Conservation (phyloP, 2,113 vertebrate species). For the rabbit (Oryctolagus cuniculus) region DNA sequence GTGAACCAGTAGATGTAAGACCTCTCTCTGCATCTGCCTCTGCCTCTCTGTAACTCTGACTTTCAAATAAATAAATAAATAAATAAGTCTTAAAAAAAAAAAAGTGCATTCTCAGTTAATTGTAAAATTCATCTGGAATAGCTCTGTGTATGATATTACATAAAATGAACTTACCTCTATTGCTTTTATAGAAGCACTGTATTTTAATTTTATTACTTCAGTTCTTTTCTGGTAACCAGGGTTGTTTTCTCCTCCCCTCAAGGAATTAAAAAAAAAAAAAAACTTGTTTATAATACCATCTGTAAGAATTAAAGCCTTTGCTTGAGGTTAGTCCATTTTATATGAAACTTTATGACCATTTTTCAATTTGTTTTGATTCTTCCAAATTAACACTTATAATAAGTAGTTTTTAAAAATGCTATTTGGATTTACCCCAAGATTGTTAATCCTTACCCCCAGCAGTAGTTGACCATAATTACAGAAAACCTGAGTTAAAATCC, state of each 20-base stretch:
- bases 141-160: neutral
- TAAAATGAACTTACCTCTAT: neutral
- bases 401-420: neutral
- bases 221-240: neutral
- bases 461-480: neutral
- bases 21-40: too few species aligned
- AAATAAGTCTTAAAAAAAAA: too few species aligned
- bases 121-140: conserved; percentile 15
- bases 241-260: neutral
- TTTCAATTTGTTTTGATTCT: conserved; percentile 52
- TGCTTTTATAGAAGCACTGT: neutral
- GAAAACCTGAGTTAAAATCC: conserved; percentile 38
- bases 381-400: neutral
- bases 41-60: too few species aligned
- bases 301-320: conserved; percentile 15
- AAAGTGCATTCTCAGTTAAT: neutral
- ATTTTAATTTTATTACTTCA: conserved; percentile 2
- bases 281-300: neutral
- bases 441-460: neutral
- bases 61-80: too few species aligned
- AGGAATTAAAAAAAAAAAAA: neutral
- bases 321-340: neutral
- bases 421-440: neutral
- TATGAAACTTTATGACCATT: neutral
- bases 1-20: too few species aligned